These are phyloP conservation scores for Euplagia quadripunctaria DNA, from an alignment of 2,888 invertebrate species.

Conservation along the genomic window DNA sequence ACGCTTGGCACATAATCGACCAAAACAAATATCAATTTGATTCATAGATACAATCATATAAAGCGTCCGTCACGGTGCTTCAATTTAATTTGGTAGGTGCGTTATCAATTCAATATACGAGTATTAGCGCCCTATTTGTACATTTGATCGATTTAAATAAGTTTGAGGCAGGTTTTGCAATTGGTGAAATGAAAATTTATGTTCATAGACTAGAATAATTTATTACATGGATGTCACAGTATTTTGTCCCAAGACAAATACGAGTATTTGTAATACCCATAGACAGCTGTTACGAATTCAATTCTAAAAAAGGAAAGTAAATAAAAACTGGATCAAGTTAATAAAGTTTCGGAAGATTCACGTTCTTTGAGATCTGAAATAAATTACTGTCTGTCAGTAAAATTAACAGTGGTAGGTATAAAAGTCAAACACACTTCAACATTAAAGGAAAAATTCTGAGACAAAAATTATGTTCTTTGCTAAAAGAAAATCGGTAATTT, in stretches of 20 bases:
- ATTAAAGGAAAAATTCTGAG: conserved; percentile 13
- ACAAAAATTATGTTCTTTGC: conserved; percentile 15
- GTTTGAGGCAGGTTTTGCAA: background rate
- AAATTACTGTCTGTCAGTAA: conserved; percentile 6
- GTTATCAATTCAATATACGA: conserved; percentile 36
- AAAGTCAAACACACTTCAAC: conserved; percentile 7
- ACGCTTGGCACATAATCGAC: conserved; percentile 77
- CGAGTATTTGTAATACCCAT: background rate
- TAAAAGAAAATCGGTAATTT: conserved; percentile 31
- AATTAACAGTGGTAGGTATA: background rate
- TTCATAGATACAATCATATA: conserved; percentile 55
- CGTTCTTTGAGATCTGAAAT: conserved; percentile 2
- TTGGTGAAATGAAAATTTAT: background rate
- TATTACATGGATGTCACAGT: background rate
- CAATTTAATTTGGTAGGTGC: conserved; percentile 56
- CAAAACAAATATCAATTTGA: conserved; percentile 77
- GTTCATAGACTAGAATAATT: background rate
- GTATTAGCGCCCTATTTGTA: conserved; percentile 36
- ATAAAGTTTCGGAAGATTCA: background rate
- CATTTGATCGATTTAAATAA: conserved; percentile 32
- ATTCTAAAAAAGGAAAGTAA: background rate
- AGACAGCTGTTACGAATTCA: background rate
- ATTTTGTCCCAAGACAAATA: too few relatives aligned
- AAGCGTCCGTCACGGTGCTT: conserved; percentile 44
- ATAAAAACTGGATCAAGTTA: background rate